Percentiles rank a stretch among this genome's conserved stretches.
These are phyloP conservation scores for Adelosebastes latens DNA, from an alignment of 2,797 vertebrate genomes.

Conservation along the genomic window DNA sequence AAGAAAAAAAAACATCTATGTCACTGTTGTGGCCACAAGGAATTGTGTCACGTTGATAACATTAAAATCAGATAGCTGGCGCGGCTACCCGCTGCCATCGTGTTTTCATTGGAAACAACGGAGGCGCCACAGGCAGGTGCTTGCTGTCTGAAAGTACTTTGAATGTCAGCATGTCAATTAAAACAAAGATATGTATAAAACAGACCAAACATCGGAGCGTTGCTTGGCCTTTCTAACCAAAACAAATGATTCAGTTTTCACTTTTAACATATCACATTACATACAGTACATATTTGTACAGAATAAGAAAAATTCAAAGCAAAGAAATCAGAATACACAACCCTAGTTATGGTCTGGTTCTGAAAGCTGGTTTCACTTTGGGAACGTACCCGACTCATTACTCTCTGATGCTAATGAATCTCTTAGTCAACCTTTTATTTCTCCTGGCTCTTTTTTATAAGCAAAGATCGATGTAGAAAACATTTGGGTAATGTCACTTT, in stretches of 20 bases:
- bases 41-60: background rate
- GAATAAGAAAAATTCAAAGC: no score
- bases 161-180: background rate
- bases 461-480: no score
- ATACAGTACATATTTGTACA: background rate
- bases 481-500: no score
- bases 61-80: background rate
- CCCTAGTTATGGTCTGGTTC: no score
- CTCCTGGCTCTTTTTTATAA: no score
- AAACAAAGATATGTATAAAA: background rate
- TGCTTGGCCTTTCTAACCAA: background rate
- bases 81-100: background rate
- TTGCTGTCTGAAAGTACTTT: background rate
- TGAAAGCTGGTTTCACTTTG: no score
- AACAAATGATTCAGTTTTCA: background rate
- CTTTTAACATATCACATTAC: background rate
- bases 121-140: background rate
- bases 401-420: no score
- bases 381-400: no score
- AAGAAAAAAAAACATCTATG: background rate
- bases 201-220: background rate
- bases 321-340: no score
- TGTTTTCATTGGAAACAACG: no score
- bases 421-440: no score
- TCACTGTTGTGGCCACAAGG: no score